Evolutionary conservation across 2,113 vertebrate species (phyloP), one percentile per base, ranked within the genome.

Genomic region (Nymphicus hollandicus): DNA sequence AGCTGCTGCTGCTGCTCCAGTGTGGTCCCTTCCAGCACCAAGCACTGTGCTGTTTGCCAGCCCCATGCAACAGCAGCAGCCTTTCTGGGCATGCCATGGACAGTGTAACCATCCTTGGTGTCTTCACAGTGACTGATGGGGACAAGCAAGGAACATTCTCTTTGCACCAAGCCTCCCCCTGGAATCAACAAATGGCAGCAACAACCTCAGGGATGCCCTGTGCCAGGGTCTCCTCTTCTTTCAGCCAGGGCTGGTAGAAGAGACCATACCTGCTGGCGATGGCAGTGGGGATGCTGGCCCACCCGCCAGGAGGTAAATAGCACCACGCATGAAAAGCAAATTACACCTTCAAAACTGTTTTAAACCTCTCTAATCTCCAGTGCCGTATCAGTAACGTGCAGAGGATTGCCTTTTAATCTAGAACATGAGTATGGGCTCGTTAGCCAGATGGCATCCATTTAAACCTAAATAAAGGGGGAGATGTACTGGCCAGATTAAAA

Each of bases 401-500:
- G 60, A 93, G 90, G 86, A 95, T 93, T 96, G 88, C 77, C 72
- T 95, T 96, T 96, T 96, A 96, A 96, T 90, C 90, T 71, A 74
- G 95, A 96, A 95, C 96, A 93, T 56, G 93, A 91, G 53, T 76
- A 96, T 56, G 61, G 80, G 86, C 85, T 96, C 80, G 49, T 94
- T 97, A 96, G 92, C 82, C 96, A 96, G 92, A 94, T 94, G 96
- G 93, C 95, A 88, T 92, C 90, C 90, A 94, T 96, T 96, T 97
- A 92, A 91, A 92, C 60, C 52, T 83, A 86, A 96, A 91, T 92
- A 95, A 93, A 90, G 65, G 64, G 86, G 65, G 22, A 95, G 69
- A 72, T 63, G 80, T 71, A 88, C 13, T 5, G 28, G 82, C 1
- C 5, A 89, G 61, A 52, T 35, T 35, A 56, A 81, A 88, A 76